Conservation (phyloP, 2,113 vertebrate genomes). For the Bos indicus region DNA sequence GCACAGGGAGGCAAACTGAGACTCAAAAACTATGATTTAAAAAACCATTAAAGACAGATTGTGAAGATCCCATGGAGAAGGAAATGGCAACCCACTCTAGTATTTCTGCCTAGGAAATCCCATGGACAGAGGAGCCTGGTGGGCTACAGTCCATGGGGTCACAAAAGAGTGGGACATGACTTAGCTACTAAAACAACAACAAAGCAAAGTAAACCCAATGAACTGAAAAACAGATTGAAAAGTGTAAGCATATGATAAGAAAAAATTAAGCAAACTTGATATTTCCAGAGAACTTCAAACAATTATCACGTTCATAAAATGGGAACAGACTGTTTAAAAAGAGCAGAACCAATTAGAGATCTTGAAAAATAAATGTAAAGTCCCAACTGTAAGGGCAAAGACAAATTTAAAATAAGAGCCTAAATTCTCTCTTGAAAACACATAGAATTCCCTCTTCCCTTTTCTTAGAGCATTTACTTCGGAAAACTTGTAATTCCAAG, state of each 20-base stretch:
- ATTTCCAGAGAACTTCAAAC: not conserved
- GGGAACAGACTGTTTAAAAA: not conserved
- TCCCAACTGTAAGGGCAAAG: not conserved
- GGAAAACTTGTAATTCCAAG: not conserved
- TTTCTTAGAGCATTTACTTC: not conserved
- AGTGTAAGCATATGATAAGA: not conserved
- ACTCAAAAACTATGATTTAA: not conserved
- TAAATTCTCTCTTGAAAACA: not conserved
- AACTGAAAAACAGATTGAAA: not conserved
- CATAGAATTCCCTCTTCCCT: not conserved
- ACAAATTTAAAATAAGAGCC: not conserved
- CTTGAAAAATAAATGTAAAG: not conserved
- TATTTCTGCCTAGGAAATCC: not conserved
- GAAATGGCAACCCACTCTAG: not conserved
- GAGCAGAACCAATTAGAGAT: slow-evolving; percentile 46
- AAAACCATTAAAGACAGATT: not conserved
- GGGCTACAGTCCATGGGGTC: not conserved
- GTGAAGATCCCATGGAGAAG: not conserved
- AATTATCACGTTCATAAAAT: not conserved
- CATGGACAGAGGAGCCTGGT: not conserved
- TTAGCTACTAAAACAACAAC: not conserved
- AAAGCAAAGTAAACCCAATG: not conserved
- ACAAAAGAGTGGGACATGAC: not conserved
- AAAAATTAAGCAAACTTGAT: not conserved
- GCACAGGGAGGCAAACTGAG: not conserved